Base-by-base conservation (phyloP, 1,140 invertebrate species). In the Caenorhabditis remanei region DNA sequence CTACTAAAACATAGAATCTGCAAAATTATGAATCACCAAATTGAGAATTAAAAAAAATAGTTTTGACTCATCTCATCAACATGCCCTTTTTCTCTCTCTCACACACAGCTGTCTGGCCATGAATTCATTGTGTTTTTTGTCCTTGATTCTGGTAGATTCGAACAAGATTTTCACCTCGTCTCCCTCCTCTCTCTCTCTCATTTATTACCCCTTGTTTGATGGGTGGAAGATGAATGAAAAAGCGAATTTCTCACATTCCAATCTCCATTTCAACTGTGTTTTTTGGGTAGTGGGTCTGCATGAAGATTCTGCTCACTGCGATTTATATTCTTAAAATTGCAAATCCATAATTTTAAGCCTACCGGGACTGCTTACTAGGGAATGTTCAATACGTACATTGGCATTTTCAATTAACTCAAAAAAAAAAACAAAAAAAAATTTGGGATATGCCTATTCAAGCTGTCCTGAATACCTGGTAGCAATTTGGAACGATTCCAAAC, bases 121-220 rank as follows among this genome's bases (percentile, higher is more conserved):
- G 7, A 40, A 32, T 32, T 61, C n/a, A n/a, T n/a, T 61, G 8
- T 71, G 11, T 79, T 79, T 79, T 50, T 53, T 53, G 71, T 71
- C 65, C 65, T 71, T 71, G 65, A 63, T 63, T 32, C 24, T 63
- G 61, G 21, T 63, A 32, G 56, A 58, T 32, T 63, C 61, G 61
- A 63, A 63, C 61, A 63, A 63, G 61, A 63, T 63, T 63, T 63
- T 83, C 40, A 41, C 58, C 50, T 46, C 24, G n/a, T 65, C 55
- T 85, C 56, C 56, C 53, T 41, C 19, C 32, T 21, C 6, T 63
- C 11, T 8, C 32, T 63, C 21, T 58, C 43, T 84, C 84, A 61
- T 67, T 85, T 58, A 65, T 67, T 67, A 85, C 58, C 58, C 48
- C 56, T 85, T 85, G 55, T 63, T 67, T 79, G 46, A 41, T 79